Percentiles rank a stretch among this genome's conserved stretches.
Evolutionary conservation across 2,797 vertebrate genomes (phyloP).

Genomic region (Salarias fasciatus): DNA sequence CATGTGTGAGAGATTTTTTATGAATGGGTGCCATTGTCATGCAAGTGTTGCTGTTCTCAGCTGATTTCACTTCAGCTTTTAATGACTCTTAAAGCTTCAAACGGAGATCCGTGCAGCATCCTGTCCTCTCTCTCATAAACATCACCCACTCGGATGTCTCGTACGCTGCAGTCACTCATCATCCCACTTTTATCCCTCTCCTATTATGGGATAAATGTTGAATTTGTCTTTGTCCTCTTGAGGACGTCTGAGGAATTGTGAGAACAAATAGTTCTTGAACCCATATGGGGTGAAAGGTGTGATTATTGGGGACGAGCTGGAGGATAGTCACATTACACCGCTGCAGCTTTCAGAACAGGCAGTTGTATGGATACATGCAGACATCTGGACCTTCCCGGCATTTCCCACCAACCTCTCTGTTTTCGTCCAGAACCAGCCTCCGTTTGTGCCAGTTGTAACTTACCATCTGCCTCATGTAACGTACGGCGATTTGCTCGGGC

Average conservation of each 20-base stretch:
- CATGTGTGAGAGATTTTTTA: slow-evolving; percentile 46
- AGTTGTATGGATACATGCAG: background rate
- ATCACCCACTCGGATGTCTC: too few relatives aligned
- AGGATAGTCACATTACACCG: slow-evolving; percentile 43
- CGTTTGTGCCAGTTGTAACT: slow-evolving; percentile 60
- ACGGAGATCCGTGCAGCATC: too few relatives aligned
- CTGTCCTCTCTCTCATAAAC: too few relatives aligned
- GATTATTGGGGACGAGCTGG: slow-evolving; percentile 37
- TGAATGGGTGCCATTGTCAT: slow-evolving; percentile 53
- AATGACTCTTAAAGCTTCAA: too few relatives aligned
- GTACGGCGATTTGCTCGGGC: slow-evolving; percentile 59
- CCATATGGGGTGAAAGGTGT: slow-evolving; percentile 6
- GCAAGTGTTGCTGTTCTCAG: slow-evolving; percentile 28
- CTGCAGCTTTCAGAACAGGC: slow-evolving; percentile 16
- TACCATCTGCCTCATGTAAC: slow-evolving; percentile 61
- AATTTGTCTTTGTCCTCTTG: slow-evolving; percentile 67
- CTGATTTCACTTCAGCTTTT: too few relatives aligned
- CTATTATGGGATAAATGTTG: slow-evolving; percentile 78
- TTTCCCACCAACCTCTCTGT: slow-evolving; percentile 36
- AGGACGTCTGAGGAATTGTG: slow-evolving; percentile 39
- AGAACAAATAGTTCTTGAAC: too few relatives aligned
- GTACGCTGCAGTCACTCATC: too few relatives aligned
- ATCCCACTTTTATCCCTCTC: slow-evolving; percentile 51
- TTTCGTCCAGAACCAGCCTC: slow-evolving; percentile 53
- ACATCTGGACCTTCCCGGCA: too few relatives aligned